These are phyloP conservation scores for Plebejus melissa DNA, from an alignment of 2,888 invertebrate species.

Conservation along the genomic window DNA sequence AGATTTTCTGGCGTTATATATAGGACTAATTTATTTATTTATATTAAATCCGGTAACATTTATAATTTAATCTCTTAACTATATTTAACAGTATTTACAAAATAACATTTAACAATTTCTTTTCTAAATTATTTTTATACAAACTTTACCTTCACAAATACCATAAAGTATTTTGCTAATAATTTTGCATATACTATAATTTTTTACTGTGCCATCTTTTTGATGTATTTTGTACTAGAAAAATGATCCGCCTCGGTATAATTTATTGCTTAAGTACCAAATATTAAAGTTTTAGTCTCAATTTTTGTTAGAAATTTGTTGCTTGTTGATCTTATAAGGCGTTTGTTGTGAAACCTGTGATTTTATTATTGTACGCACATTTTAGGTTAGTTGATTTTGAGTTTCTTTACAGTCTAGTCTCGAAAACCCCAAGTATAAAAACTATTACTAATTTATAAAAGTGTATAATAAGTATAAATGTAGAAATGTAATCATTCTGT, in stretches of 20 bases:
- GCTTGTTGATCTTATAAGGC: neutral
- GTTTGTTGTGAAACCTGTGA: slow-evolving; percentile 16
- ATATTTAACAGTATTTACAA: neutral
- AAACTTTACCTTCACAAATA: slow-evolving; percentile 14
- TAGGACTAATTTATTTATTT: neutral
- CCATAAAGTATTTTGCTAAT: slow-evolving; percentile 23
- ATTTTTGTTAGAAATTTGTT: slow-evolving; percentile 4
- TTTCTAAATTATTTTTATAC: slow-evolving; percentile 8
- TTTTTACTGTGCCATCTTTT: slow-evolving; percentile 16
- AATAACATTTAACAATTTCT: neutral
- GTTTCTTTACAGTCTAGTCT: slow-evolving; percentile 23
- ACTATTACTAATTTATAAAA: neutral
- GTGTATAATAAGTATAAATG: slow-evolving; percentile 4
- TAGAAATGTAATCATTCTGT: slow-evolving; percentile 7
- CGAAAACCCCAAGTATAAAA: slow-evolving; percentile 14
- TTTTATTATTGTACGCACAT: slow-evolving; percentile 20
- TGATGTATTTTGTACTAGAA: neutral
- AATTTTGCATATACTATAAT: slow-evolving; percentile 26
- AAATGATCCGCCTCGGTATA: slow-evolving; percentile 13
- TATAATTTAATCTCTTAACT: neutral
- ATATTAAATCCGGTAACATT: neutral
- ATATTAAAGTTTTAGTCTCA: neutral
- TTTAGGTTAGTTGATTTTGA: slow-evolving; percentile 13
- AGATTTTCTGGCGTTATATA: neutral
- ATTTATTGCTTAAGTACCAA: neutral